Evolutionary conservation across 2,113 vertebrate genomes (phyloP), one percentile per base, ranked within the genome.

Genomic region (Dasyurus viverrinus): DNA sequence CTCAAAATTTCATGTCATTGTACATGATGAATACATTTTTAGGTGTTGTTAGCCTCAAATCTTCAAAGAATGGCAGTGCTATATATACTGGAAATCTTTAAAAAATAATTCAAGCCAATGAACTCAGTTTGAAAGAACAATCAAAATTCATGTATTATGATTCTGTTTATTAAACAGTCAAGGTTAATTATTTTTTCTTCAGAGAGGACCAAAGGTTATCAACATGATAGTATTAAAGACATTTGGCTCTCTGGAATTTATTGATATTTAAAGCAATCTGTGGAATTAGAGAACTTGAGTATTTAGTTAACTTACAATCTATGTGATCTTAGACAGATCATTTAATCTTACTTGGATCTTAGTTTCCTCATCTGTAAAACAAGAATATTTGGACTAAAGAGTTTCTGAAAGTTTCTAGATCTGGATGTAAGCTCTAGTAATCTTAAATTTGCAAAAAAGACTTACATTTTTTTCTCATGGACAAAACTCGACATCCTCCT

Each of bases 171-270:
- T 10, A 52, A 52, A 10, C 50, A 50, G 7, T 22, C 84, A 47
- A 42, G 11, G 0, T 22, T 94, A 96, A 95, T 68, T 53, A 7
- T 92, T 22, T 93, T 95, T 68, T 90, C n/a, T 90, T 25, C 19
- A 50, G 60, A 10, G 89, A 84, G 6, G 23, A 93, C 48, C 60
- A 93, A 68, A 68, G 57, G 30, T 68, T 5, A 23, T 90, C 89
- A 76, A 14, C 47, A 93, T 8, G 0, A 93, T 95, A 27, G 36
- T 92, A 93, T 92, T 96, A 92, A 89, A 90, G 89, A 94, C 95
- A 55, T 24, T 60, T 48, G 52, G 54, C 60, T 93, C 96, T 22
- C 46, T 96, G 36, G 90, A 95, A 89, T 22, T 68, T 36, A 68
- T 68, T 68, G 27, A 68, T 30, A 68, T 68, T 60, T 68, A 3